Percentiles rank a stretch among this genome's conserved stretches.
Conservation (phyloP, 2,797 vertebrate species). For the Semaprochilodus insignis region DNA sequence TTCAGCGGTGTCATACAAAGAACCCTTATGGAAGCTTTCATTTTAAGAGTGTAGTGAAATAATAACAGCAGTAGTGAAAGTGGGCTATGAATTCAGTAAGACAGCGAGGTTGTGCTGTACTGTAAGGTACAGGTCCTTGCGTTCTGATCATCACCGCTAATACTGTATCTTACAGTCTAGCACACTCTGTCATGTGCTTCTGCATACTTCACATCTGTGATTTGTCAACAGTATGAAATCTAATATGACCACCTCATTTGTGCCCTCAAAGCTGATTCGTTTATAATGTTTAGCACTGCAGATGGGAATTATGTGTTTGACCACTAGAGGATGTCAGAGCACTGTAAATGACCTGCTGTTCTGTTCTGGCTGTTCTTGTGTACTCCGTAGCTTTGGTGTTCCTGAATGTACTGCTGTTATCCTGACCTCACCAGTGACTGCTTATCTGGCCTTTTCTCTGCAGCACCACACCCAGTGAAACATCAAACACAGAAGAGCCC, state of each 20-base stretch:
- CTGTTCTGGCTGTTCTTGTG: background rate
- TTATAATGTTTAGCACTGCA: background rate
- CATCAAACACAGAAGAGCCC: slow-evolving; percentile 32
- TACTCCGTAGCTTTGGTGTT: background rate
- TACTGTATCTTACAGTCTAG: background rate
- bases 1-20: no score
- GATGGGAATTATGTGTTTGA: slow-evolving; percentile 28
- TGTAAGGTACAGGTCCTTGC: background rate
- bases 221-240: background rate
- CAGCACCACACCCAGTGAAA: slow-evolving; percentile 18
- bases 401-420: slow-evolving; percentile 15
- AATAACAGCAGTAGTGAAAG: background rate
- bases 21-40: background rate
- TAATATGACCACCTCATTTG: no score
- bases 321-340: slow-evolving; percentile 60
- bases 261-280: background rate
- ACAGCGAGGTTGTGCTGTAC: background rate
- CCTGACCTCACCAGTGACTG: slow-evolving; percentile 16
- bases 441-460: slow-evolving; percentile 10
- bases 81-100: background rate
- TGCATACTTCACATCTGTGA: background rate
- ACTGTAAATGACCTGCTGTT: slow-evolving; percentile 30
- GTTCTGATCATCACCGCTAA: background rate
- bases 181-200: background rate
- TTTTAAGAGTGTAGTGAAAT: background rate